Evolutionary conservation across 1,140 invertebrate genomes (phyloP).

Genomic region (Neodiprion pinetum): DNA sequence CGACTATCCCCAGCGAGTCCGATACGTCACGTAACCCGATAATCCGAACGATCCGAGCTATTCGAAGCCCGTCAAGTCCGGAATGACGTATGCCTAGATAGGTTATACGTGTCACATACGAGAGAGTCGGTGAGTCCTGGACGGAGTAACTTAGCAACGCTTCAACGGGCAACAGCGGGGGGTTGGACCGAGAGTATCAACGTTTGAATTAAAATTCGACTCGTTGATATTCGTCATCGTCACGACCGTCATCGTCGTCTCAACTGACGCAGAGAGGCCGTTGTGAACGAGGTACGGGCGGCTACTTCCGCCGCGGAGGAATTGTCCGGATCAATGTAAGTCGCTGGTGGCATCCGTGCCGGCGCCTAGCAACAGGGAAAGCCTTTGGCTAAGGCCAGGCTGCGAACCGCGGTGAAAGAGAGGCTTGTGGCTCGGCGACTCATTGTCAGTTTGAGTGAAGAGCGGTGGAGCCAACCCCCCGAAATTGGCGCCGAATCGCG

Average conservation of each 20-base stretch:
- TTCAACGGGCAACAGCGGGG: not conserved
- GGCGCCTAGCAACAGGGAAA: conserved; percentile 41
- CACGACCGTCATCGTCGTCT: not conserved
- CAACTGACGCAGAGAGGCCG: not conserved
- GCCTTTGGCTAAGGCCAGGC: not conserved
- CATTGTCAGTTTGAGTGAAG: too few relatives aligned
- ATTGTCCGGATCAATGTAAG: conserved; percentile 40
- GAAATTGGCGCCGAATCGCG: too few relatives aligned
- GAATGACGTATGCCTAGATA: not conserved
- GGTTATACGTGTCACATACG: not conserved
- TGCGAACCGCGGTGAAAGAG: not conserved
- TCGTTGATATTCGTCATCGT: too few relatives aligned
- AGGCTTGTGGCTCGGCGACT: not conserved
- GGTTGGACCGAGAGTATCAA: not conserved
- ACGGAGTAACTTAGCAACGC: not conserved
- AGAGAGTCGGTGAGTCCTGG: not conserved
- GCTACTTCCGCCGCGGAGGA: conserved; percentile 30
- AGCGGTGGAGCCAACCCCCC: too few relatives aligned
- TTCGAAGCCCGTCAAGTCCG: conserved; percentile 2
- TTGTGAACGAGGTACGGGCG: conserved; percentile 19
- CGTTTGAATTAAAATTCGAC: too few relatives aligned
- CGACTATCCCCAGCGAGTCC: not conserved
- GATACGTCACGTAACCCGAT: conserved; percentile 6
- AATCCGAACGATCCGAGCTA: conserved; percentile 1
- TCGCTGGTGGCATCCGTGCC: conserved; percentile 43